Conservation (phyloP, 2,888 invertebrate species). For the Pristionchus mayeri region DNA sequence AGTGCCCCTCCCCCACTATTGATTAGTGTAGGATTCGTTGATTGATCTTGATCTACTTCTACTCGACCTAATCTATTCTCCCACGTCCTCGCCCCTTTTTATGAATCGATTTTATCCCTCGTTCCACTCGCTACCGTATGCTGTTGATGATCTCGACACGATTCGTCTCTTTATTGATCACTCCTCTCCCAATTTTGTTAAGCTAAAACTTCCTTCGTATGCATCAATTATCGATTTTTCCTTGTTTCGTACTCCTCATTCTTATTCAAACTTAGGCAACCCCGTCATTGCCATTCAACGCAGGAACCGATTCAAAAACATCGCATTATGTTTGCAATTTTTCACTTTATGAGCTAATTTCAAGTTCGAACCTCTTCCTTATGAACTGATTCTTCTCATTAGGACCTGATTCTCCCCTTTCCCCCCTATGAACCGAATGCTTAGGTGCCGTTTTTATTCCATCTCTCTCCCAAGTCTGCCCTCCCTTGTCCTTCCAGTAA, state of each 20-base stretch:
- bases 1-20: not conserved
- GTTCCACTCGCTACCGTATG: not conserved
- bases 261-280: constrained; percentile 39
- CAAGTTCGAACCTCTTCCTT: not conserved
- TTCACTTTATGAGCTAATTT: constrained; percentile 41
- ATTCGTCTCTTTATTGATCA: constrained; percentile 37
- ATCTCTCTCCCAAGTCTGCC: not conserved
- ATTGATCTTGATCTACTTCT: not conserved
- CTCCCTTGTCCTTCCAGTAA: constrained; percentile 15
- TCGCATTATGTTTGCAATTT: constrained; percentile 34
- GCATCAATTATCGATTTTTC: constrained; percentile 2
- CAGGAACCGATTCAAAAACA: constrained; percentile 39
- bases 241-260: not conserved
- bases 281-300: constrained; percentile 33
- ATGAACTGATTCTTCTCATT: constrained; percentile 27
- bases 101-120: constrained; percentile 20
- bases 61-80: constrained; percentile 29
- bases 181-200: not conserved
- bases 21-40: constrained; percentile 34
- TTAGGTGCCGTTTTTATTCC: not conserved
- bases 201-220: not conserved
- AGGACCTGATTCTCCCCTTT: not conserved
- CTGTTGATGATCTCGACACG: constrained; percentile 11
- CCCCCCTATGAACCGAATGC: not conserved
- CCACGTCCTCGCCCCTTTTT: not conserved